Evolutionary conservation across 2,113 vertebrate genomes (phyloP).

Genomic region (Setophaga petechia): DNA sequence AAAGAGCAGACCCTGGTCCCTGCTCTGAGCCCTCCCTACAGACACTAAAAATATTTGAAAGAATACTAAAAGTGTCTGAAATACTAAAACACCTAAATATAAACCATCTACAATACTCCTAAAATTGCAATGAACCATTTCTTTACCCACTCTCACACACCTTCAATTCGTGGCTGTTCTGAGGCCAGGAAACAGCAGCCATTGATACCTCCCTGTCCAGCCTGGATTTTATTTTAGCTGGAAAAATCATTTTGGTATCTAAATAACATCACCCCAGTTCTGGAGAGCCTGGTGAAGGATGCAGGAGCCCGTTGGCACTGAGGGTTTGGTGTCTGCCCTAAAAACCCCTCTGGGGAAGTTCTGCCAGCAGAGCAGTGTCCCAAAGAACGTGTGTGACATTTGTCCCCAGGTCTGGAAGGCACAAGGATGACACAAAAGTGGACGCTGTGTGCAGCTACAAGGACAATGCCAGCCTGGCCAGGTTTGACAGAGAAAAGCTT

Average conservation of each 20-base stretch:
- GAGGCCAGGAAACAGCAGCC: not conserved
- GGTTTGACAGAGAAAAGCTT: constrained; percentile 36
- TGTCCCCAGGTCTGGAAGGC: not conserved
- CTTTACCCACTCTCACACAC: not conserved
- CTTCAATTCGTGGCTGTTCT: not conserved
- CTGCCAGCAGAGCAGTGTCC: not conserved
- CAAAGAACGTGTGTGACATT: not conserved
- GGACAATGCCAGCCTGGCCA: not conserved
- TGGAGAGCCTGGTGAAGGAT: not conserved
- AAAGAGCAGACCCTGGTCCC: not conserved
- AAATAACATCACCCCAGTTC: not conserved
- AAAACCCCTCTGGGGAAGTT: not conserved
- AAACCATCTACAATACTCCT: not conserved
- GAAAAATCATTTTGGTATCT: not conserved
- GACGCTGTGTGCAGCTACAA: constrained; percentile 45
- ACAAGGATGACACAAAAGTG: not conserved
- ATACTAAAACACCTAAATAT: not conserved
- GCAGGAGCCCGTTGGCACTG: not conserved
- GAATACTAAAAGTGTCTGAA: not conserved
- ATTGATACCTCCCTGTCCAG: not conserved
- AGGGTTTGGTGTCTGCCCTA: not conserved
- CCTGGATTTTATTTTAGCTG: not conserved
- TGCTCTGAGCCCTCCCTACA: not conserved
- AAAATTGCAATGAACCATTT: not conserved
- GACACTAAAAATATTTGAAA: not conserved